Base-by-base conservation (phyloP, 2,113 vertebrate genomes). In the Micronycteris hirsuta region DNA sequence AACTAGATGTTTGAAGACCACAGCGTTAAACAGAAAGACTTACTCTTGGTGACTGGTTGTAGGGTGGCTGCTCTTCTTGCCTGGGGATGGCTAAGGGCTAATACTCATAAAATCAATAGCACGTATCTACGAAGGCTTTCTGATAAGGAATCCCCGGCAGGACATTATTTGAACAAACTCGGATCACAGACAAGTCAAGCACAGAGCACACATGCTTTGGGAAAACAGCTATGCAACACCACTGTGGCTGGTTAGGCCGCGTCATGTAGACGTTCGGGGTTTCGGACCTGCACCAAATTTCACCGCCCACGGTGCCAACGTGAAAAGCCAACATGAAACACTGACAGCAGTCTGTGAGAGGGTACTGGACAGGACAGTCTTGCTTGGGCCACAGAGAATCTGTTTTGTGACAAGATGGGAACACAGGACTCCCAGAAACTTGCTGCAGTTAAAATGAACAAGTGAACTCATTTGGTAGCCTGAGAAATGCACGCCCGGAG, bases 1-100 rank as follows among this genome's bases (percentile, higher is more conserved):
- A 96, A 96, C 31, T n/a, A 58, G 67, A 52, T 96, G 92, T 80
- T 90, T 84, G 77, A 83, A 94, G 68, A 70, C n/a, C 24, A 95
- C 61, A 92, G 43, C 36, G 70, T 81, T 93, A 92, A 96, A 89
- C 41, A 92, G 68, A 71, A 91, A 91, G 87, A 63, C 11, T 76
- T 76, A 58, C 22, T 36, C n/a, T 76, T 82, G 73, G 43, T 84
- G 31, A 52, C 38, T 73, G 47, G 54, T 63, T 93, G 63, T 36
- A 58, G 43, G 31, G 70, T 28, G 63, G 71, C 56, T 80, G 47
- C 33, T 96, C 85, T 83, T 93, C 95, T 65, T 95, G 61, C 49
- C 33, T 93, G 38, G 38, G 65, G 74, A 96, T 76, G 73, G 80
- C 67, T 78, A 92, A 93, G 24, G 74, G 71, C 13, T 86, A 91